A percentile compares a stretch with the other conserved stretches of the same genome.
Conservation (phyloP, 2,113 vertebrate species). For the Phylloscopus trochilus region DNA sequence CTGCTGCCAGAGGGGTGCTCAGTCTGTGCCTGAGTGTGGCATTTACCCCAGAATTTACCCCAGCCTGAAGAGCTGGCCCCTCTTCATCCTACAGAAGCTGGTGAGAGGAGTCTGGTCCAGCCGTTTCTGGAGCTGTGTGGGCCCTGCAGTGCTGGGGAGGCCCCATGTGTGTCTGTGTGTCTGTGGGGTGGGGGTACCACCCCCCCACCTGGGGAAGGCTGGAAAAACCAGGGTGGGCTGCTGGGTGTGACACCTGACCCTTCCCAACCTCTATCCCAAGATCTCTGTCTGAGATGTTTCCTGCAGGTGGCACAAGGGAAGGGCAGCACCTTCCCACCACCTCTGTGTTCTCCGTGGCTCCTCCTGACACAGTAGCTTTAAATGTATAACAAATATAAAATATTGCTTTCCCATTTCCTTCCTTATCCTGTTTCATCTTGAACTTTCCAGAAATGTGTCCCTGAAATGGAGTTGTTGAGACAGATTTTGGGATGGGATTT, state of each 20-base stretch:
- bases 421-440: neutral
- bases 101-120: neutral
- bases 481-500: neutral
- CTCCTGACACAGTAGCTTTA: neutral
- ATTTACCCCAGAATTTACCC: neutral
- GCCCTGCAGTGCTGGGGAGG: neutral
- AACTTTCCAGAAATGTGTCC: neutral
- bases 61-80: neutral
- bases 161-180: neutral
- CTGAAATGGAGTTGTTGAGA: neutral
- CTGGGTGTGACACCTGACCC: neutral
- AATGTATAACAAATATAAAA: rapidly evolving
- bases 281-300: neutral
- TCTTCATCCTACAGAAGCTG: neutral
- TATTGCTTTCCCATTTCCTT: neutral
- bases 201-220: neutral
- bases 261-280: rapidly evolving
- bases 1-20: neutral
- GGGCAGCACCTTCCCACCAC: neutral
- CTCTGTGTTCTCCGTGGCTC: rapidly evolving
- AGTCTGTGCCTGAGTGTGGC: neutral
- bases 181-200: no score
- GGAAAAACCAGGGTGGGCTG: neutral
- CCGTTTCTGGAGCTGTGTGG: neutral
- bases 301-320: neutral